These are phyloP conservation scores for Drosophila willistoni DNA, from an alignment of 1,140 invertebrate genomes.

Conservation along the genomic window DNA sequence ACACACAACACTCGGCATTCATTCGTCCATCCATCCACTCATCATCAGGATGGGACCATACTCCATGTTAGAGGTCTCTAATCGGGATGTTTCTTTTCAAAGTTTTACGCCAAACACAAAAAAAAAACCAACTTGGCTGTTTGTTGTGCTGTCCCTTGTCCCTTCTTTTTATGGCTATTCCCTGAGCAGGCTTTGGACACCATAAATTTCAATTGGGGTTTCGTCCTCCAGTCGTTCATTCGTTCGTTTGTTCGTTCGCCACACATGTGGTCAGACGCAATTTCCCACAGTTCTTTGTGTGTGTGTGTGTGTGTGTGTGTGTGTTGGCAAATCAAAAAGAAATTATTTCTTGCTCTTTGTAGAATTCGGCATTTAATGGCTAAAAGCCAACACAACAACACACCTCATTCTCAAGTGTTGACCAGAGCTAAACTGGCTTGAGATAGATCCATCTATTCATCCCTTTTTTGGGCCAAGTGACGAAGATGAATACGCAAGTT, in stretches of 20 bases:
- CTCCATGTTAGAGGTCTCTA: constrained; percentile 20
- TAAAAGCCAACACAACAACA: constrained; percentile 34
- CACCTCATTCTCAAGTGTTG: constrained; percentile 54
- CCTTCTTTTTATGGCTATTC: constrained; percentile 35
- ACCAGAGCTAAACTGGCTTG: constrained; percentile 28
- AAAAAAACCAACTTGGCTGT: constrained; percentile 36
- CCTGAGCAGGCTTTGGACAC: constrained; percentile 24
- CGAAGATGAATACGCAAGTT: constrained; percentile 77
- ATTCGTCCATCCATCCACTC: not conserved
- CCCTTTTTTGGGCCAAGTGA: constrained; percentile 35
- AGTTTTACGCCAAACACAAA: constrained; percentile 13
- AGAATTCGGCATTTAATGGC: constrained; percentile 13
- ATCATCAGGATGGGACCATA: constrained; percentile 1
- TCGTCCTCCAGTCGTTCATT: not conserved
- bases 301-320: not conserved
- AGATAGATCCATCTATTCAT: constrained; percentile 32
- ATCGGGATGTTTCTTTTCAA: constrained; percentile 41
- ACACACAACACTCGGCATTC: not conserved
- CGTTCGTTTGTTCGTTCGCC: constrained; percentile 3
- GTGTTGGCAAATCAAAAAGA: constrained; percentile 51
- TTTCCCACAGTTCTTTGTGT: constrained; percentile 55
- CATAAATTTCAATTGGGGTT: constrained; percentile 42
- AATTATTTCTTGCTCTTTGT: constrained; percentile 54
- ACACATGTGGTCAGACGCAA: constrained; percentile 57
- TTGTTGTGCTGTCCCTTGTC: constrained; percentile 44